Percentiles rank a stretch among this genome's conserved stretches.
phyloP scores from a whole-genome alignment of 1,140 invertebrate species.

The Caerostris darwini region DNA sequence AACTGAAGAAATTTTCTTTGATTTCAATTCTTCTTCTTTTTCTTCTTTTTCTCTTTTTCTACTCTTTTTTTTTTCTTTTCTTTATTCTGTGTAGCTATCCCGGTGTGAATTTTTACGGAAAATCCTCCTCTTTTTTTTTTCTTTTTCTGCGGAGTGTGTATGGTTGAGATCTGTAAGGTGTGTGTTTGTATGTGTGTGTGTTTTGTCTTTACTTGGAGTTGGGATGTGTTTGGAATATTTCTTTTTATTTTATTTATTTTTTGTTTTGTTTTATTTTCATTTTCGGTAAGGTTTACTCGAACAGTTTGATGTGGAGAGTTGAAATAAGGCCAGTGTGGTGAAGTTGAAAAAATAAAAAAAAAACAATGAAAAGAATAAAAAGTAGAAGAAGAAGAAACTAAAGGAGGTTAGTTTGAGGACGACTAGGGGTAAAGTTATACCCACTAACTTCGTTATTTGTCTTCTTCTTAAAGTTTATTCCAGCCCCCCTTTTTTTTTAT shows the following conservation, averaged over 20 bases:
- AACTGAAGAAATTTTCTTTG: constrained; percentile 76
- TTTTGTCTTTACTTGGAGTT: constrained; percentile 52
- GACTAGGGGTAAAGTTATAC: constrained; percentile 71
- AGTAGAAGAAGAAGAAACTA: constrained; percentile 21
- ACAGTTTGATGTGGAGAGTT: constrained; percentile 65
- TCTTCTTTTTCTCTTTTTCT: neutral
- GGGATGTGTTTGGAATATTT: neutral
- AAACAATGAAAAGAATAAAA: constrained; percentile 9
- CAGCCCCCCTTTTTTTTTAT: neutral
- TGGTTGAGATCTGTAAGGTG: neutral
- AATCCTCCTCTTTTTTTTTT: constrained; percentile 43
- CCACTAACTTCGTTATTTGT: constrained; percentile 73
- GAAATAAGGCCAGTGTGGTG: constrained; percentile 36
- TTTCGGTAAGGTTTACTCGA: constrained; percentile 41
- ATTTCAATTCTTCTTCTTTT: constrained; percentile 59
- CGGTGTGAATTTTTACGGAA: constrained; percentile 62
- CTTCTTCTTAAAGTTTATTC: constrained; percentile 24
- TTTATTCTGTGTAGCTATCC: constrained; percentile 38
- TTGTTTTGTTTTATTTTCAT: constrained; percentile 30
- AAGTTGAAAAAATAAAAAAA: neutral
- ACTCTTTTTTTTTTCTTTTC: constrained; percentile 1
- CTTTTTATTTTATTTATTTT: constrained; percentile 54
- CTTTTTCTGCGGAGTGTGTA: neutral
- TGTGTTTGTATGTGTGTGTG: constrained; percentile 54
- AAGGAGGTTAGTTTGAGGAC: constrained; percentile 58